Conservation (phyloP, 2,113 vertebrate genomes). For the Budorcas taxicolor region DNA sequence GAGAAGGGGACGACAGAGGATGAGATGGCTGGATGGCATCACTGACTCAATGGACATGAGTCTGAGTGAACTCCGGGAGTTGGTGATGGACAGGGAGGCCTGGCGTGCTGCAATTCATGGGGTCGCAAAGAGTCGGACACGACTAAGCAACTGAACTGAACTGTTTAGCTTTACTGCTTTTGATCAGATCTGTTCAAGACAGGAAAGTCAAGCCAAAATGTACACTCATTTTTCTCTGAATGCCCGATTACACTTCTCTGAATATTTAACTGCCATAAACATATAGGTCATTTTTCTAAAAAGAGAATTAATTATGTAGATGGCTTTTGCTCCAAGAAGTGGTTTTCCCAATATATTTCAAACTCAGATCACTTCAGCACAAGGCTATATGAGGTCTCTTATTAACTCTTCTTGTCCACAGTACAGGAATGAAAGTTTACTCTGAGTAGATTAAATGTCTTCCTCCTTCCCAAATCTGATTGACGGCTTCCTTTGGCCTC, state of each 20-base stretch:
- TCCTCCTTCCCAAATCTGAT: neutral
- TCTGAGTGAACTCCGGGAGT: no score
- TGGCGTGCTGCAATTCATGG: no score
- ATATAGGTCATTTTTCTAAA: neutral
- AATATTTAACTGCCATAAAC: neutral
- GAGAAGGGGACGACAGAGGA: no score
- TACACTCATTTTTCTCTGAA: neutral
- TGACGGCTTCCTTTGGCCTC: neutral
- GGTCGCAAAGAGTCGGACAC: no score
- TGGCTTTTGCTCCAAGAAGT: neutral
- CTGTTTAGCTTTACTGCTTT: neutral
- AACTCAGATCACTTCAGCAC: neutral
- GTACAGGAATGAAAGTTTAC: neutral
- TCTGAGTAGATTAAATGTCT: neutral
- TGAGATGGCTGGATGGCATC: no score
- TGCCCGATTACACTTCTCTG: neutral
- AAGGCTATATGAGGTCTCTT: neutral
- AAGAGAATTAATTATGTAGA: neutral
- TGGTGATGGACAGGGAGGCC: no score
- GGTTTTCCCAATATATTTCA: slow-evolving; percentile 27
- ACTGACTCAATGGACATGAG: no score
- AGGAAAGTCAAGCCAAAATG: neutral
- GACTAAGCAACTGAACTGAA: no score
- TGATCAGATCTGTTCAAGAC: neutral
- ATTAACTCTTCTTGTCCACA: neutral